These are phyloP conservation scores for Meloe dianella DNA, from an alignment of 2,888 invertebrate species.

Conservation along the genomic window DNA sequence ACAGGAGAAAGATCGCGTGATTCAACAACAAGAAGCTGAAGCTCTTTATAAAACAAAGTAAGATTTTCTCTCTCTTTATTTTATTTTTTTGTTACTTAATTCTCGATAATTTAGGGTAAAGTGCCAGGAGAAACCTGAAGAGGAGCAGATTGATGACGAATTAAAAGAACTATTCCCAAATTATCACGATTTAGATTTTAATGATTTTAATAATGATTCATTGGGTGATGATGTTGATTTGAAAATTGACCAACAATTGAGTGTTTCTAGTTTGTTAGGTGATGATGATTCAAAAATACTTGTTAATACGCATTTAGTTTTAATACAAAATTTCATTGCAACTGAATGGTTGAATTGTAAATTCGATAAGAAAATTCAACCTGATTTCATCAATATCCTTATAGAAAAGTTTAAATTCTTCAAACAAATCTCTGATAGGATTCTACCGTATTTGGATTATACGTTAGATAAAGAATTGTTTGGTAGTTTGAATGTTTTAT, in stretches of 20 bases:
- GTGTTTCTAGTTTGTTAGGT: conserved; percentile 53
- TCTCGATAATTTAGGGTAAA: conserved; percentile 61
- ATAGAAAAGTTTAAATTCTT: conserved; percentile 68
- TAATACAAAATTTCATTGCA: conserved; percentile 65
- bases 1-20: conserved; percentile 72
- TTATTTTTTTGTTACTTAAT: conserved; percentile 7
- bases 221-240: conserved; percentile 37
- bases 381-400: conserved; percentile 63
- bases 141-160: conserved; percentile 69
- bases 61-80: conserved; percentile 19
- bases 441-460: conserved; percentile 63
- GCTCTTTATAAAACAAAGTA: conserved; percentile 77
- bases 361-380: conserved; percentile 46
- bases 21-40: conserved; percentile 75
- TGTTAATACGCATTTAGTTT: conserved; percentile 66
- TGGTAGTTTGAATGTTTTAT: conserved; percentile 66
- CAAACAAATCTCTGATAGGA: conserved; percentile 62
- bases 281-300: conserved; percentile 67
- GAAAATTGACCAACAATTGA: conserved; percentile 16
- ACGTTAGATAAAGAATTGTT: conserved; percentile 63
- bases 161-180: conserved; percentile 75
- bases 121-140: conserved; percentile 73
- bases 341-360: conserved; percentile 67
- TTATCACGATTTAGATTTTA: conserved; percentile 71
- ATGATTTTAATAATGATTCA: conserved; percentile 59